These are phyloP conservation scores for Trichoplusia ni DNA, from an alignment of 1,140 invertebrate genomes.

Conservation along the genomic window DNA sequence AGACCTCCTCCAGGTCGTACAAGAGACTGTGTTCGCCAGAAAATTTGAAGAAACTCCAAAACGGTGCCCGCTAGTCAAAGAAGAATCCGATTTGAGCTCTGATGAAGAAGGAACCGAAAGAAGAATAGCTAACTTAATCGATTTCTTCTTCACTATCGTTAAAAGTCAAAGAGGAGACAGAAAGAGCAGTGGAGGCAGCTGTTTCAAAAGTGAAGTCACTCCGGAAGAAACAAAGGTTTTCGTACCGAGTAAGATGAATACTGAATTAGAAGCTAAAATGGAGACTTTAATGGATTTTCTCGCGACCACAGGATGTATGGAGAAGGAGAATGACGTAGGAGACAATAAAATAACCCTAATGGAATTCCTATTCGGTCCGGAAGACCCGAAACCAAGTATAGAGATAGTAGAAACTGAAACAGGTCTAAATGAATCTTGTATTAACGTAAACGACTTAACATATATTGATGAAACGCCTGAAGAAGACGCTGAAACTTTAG, in stretches of 20 bases:
- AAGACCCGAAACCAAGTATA: constrained; percentile 65
- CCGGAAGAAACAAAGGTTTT: constrained; percentile 65
- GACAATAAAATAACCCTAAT: constrained; percentile 76
- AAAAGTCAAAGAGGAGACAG: constrained; percentile 76
- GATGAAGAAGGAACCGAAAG: constrained; percentile 71
- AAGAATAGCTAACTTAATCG: constrained; percentile 75
- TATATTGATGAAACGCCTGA: constrained; percentile 79
- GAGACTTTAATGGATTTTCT: constrained; percentile 77
- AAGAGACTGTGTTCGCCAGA: constrained; percentile 70
- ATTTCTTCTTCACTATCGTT: constrained; percentile 77
- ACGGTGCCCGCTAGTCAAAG: constrained; percentile 66
- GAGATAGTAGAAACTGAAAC: constrained; percentile 64
- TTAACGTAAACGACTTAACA: constrained; percentile 70
- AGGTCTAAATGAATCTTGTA: constrained; percentile 67
- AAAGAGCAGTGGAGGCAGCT: constrained; percentile 71
- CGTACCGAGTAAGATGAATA: constrained; percentile 65
- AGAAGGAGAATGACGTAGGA: constrained; percentile 57
- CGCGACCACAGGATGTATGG: constrained; percentile 67
- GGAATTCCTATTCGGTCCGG: constrained; percentile 74
- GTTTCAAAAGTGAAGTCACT: constrained; percentile 74
- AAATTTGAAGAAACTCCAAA: constrained; percentile 65
- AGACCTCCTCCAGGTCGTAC: constrained; percentile 76
- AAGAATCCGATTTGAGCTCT: constrained; percentile 69
- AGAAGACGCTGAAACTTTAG: constrained; percentile 71
- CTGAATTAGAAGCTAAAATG: constrained; percentile 75